Conservation (phyloP, 2,888 invertebrate species). For the Drosophila atroscutellata region DNA sequence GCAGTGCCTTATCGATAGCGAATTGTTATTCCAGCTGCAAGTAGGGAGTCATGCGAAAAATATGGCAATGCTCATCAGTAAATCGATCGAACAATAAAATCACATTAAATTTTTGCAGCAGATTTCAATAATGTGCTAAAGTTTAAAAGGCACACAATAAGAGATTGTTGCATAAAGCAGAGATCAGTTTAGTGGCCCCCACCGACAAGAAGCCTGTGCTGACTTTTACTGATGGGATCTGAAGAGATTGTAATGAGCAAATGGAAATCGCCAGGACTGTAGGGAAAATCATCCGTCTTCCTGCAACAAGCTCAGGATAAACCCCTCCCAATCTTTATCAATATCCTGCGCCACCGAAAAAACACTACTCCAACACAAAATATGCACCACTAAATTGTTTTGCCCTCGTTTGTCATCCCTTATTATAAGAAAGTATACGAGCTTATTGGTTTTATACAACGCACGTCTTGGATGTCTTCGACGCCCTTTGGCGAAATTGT, state of each 20-base stretch:
- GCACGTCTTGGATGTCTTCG: too few relatives aligned
- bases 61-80: not conserved
- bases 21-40: not conserved
- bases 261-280: too few relatives aligned
- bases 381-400: not conserved
- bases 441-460: not conserved
- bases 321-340: not conserved
- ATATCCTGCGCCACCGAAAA: not conserved
- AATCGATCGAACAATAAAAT: not conserved
- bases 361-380: too few relatives aligned
- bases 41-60: not conserved
- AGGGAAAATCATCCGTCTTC: not conserved
- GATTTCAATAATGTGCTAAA: not conserved
- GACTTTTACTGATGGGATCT: too few relatives aligned
- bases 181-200: not conserved
- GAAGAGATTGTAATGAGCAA: too few relatives aligned
- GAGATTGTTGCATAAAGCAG: not conserved
- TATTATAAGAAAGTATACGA: not conserved
- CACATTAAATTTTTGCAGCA: not conserved
- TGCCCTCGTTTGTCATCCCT: not conserved
- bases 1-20: too few relatives aligned
- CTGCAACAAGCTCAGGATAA: not conserved
- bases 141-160: not conserved
- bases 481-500: too few relatives aligned
- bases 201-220: not conserved